Percentiles rank a stretch among this genome's conserved stretches.
Conservation (phyloP, 2,797 vertebrate genomes). For the Malurus splendens region DNA sequence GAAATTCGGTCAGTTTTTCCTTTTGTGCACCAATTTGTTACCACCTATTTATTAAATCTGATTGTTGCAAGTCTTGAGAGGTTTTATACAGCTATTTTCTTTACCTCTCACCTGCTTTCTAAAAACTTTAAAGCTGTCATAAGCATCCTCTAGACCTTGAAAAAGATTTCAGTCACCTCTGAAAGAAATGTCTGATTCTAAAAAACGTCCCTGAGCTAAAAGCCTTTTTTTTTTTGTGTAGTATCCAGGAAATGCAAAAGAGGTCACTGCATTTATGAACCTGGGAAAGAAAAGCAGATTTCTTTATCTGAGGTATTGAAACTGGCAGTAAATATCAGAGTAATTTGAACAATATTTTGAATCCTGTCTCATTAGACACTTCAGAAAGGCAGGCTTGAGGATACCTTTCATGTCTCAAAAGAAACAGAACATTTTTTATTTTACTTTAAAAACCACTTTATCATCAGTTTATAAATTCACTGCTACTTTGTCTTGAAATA, state of each 20-base stretch:
- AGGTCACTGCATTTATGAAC: neutral
- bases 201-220: neutral
- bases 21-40: neutral
- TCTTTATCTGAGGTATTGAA: neutral
- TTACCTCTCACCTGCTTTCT: no score
- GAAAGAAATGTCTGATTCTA: neutral
- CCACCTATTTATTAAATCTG: neutral
- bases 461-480: neutral
- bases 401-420: neutral
- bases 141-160: neutral
- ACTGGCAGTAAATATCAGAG: neutral
- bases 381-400: neutral
- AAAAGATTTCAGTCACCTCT: neutral
- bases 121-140: neutral
- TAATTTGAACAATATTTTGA: neutral
- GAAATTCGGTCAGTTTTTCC: neutral
- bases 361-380: neutral
- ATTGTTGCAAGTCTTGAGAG: neutral
- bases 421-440: neutral
- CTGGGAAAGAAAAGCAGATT: neutral
- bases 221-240: neutral
- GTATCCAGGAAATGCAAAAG: neutral
- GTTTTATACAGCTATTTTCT: neutral
- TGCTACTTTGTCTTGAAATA: neutral
- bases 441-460: neutral